A percentile compares a stretch with the other conserved stretches of the same genome.
These are phyloP conservation scores for Ciconia boyciana DNA, from an alignment of 2,113 vertebrate genomes.

Conservation along the genomic window DNA sequence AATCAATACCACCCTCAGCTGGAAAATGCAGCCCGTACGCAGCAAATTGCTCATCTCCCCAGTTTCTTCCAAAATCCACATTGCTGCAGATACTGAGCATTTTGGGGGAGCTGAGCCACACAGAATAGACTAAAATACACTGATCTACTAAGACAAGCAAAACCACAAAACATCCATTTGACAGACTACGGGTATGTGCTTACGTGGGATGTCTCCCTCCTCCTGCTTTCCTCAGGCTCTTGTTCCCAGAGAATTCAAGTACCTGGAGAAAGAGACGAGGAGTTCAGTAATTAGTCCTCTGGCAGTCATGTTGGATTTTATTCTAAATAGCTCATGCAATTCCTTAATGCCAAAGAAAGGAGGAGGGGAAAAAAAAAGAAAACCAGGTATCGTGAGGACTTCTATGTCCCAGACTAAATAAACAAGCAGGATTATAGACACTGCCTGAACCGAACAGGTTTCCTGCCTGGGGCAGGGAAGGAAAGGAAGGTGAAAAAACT, in stretches of 20 bases:
- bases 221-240: neutral
- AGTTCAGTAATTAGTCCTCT: neutral
- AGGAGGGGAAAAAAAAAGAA: neutral
- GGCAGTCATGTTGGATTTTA: neutral
- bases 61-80: rapidly evolving
- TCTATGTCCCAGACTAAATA: neutral
- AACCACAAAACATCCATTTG: neutral
- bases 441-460: neutral
- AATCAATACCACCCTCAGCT: neutral
- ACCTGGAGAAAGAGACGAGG: neutral
- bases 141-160: neutral
- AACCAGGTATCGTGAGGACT: neutral
- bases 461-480: neutral
- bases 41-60: neutral
- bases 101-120: neutral
- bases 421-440: neutral
- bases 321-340: neutral
- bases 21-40: neutral
- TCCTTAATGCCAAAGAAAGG: neutral
- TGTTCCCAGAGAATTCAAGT: neutral
- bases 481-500: neutral
- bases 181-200: neutral
- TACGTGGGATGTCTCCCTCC: neutral
- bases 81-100: rapidly evolving
- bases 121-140: rapidly evolving